Conservation (phyloP, 2,888 invertebrate genomes). For the Stomorhina lunata region DNA sequence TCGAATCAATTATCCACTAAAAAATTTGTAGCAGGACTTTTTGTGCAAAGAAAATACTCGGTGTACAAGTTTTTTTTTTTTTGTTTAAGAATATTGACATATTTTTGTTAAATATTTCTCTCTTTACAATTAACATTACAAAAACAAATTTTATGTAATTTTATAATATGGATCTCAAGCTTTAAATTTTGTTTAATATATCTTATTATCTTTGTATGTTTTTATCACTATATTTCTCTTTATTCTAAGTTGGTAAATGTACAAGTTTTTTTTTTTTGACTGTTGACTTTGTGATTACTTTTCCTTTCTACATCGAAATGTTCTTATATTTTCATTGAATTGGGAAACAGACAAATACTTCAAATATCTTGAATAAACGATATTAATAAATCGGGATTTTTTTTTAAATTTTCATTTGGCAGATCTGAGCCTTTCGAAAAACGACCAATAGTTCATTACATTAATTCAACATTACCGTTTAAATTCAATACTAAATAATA, state of each 20-base stretch:
- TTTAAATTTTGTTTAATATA: constrained; percentile 3
- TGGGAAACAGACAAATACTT: too few relatives aligned
- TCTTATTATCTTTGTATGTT: not conserved
- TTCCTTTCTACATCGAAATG: too few relatives aligned
- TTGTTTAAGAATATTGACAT: not conserved
- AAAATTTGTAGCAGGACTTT: not conserved
- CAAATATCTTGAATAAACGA: too few relatives aligned
- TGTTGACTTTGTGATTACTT: too few relatives aligned
- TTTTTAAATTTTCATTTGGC: too few relatives aligned
- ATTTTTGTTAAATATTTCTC: constrained; percentile 10
- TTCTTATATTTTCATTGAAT: too few relatives aligned
- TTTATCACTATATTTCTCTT: not conserved
- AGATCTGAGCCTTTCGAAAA: too few relatives aligned
- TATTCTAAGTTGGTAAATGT: not conserved
- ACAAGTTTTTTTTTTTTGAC: constrained; percentile 4
- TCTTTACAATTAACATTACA: not conserved
- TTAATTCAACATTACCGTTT: too few relatives aligned
- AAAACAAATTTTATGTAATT: constrained; percentile 1
- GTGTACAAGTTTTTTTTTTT: constrained; percentile 6
- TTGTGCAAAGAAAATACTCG: not conserved
- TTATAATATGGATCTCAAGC: constrained; percentile 13
- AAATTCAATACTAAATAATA: too few relatives aligned
- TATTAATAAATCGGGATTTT: too few relatives aligned
- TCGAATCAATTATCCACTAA: not conserved
- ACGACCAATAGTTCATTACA: too few relatives aligned